Percentiles rank a stretch among this genome's conserved stretches.
These are phyloP conservation scores for Pocillopora meandrina DNA, from an alignment of 92 coral and sea anemone species.

Conservation along the genomic window DNA sequence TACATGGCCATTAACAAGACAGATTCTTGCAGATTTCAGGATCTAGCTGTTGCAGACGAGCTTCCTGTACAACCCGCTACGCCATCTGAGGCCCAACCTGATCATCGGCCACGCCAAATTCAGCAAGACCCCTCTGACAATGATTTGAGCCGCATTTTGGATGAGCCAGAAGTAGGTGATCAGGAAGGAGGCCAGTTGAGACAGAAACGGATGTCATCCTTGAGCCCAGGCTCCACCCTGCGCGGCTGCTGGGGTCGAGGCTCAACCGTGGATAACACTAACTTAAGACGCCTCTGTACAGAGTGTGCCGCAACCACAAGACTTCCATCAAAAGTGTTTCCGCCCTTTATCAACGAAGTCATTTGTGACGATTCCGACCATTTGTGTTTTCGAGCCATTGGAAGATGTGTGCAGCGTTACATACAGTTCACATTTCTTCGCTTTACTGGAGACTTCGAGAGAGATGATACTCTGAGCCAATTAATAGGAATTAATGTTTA, in stretches of 20 bases:
- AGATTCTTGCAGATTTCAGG: constrained; percentile 39
- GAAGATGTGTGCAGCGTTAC: constrained; percentile 17
- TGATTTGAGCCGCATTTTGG: background rate
- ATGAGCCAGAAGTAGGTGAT: background rate
- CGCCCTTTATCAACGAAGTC: constrained; percentile 66
- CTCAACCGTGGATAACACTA: background rate
- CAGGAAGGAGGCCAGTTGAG: background rate
- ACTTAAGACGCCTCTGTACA: constrained; percentile 43
- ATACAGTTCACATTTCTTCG: constrained; percentile 29
- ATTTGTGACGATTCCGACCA: constrained; percentile 36
- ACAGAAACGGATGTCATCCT: constrained; percentile 12
- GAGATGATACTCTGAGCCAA: background rate
- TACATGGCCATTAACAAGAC: constrained; percentile 35
- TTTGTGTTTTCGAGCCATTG: constrained; percentile 4
- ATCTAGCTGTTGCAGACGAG: constrained; percentile 1
- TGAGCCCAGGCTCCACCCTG: background rate
- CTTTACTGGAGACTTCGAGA: constrained; percentile 14
- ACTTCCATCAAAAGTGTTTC: constrained; percentile 35
- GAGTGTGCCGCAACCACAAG: constrained; percentile 50
- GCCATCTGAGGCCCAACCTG: no score
- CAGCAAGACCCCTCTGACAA: background rate
- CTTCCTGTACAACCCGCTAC: background rate
- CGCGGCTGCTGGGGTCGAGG: constrained; percentile 42
- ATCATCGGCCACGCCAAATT: no score
- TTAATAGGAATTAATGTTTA: background rate